Percentiles rank a stretch among this genome's conserved stretches.
Evolutionary conservation across 23 tunicate genomes (phyloP).

Genomic region (Halocynthia roretzi): DNA sequence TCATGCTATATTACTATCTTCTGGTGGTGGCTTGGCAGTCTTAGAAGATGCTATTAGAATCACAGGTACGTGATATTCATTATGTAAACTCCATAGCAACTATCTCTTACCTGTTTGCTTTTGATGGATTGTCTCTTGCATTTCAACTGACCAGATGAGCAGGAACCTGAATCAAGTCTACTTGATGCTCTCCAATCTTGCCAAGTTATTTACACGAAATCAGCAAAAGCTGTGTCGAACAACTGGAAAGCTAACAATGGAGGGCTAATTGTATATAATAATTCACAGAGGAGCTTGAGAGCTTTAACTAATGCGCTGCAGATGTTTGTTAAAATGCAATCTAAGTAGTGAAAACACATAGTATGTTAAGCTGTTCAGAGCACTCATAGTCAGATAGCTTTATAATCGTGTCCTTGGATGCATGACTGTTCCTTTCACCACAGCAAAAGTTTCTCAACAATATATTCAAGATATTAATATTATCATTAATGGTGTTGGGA

Average conservation of each 20-base stretch:
- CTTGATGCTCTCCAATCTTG: neutral
- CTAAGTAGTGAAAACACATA: neutral
- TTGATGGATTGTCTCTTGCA: neutral
- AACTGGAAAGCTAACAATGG: conserved; percentile 25
- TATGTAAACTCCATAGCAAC: neutral
- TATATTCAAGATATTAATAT: no score
- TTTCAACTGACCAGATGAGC: neutral
- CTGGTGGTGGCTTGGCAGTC: conserved; percentile 56
- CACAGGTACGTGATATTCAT: neutral
- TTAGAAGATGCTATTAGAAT: conserved; percentile 7
- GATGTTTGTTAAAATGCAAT: neutral
- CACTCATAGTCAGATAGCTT: no score
- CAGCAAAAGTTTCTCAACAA: no score
- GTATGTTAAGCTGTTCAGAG: neutral
- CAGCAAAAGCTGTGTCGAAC: neutral
- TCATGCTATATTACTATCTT: conserved; percentile 44
- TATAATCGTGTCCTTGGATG: no score
- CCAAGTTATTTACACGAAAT: neutral
- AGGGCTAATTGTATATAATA: conserved; percentile 17
- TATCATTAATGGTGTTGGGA: no score
- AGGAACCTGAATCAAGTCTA: neutral
- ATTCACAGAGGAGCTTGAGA: neutral
- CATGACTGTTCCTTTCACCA: no score
- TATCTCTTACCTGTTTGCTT: neutral
- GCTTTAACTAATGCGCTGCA: neutral